Evolutionary conservation across 2,888 invertebrate species (phyloP).

Genomic region (Drosophila lutescens): DNA sequence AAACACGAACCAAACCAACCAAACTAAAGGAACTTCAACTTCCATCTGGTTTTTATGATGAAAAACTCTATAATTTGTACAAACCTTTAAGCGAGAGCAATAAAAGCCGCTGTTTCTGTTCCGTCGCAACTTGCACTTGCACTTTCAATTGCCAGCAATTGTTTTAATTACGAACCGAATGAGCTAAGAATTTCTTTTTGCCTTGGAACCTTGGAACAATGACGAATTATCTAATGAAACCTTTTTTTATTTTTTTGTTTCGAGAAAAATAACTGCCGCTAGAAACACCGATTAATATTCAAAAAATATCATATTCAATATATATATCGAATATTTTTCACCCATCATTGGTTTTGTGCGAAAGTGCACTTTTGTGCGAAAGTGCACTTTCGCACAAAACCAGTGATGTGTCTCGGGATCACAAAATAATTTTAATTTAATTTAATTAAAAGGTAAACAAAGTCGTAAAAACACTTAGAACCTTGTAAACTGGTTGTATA

Average conservation of each 20-base stretch:
- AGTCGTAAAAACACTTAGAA: conserved; percentile 22
- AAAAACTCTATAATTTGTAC: conserved; percentile 5
- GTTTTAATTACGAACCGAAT: conserved; percentile 29
- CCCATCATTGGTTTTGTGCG: too few species aligned
- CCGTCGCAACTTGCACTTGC: conserved; percentile 64
- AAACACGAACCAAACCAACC: too few species aligned
- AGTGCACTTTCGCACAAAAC: too few species aligned
- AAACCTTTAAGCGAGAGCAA: conserved; percentile 14
- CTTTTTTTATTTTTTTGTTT: too few species aligned
- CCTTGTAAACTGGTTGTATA: background rate
- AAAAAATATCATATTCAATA: too few species aligned
- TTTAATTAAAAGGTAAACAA: conserved; percentile 30
- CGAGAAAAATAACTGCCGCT: too few species aligned
- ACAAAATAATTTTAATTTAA: too few species aligned
- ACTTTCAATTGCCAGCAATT: conserved; percentile 64
- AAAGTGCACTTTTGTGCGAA: too few species aligned
- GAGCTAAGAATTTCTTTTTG: background rate
- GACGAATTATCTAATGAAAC: conserved; percentile 11
- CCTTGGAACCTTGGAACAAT: background rate
- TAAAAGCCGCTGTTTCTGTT: conserved; percentile 13
- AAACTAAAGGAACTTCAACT: conserved; percentile 3
- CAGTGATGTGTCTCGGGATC: too few species aligned
- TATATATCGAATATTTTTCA: too few species aligned
- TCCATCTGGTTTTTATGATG: conserved; percentile 1
- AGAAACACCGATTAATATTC: too few species aligned